Base-by-base conservation (phyloP, 2,888 invertebrate genomes). In the Leptopilina syphax region DNA sequence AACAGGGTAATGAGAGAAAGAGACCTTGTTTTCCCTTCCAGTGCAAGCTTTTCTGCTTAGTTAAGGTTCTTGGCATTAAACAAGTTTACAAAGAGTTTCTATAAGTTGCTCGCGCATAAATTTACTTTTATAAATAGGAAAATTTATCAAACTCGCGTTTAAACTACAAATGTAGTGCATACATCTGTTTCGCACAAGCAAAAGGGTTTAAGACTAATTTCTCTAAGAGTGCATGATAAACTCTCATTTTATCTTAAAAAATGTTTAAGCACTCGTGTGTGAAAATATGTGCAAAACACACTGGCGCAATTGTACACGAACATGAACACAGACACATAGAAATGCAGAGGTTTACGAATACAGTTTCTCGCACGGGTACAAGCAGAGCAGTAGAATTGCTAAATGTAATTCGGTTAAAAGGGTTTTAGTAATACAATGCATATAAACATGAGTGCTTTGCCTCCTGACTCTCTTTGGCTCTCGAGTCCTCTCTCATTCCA, bases 391-490 rank as follows among this genome's bases (percentile, higher is more conserved):
- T 89, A 85, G 91, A 91, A 91, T 91, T 89, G 88, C 91, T 90
- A 90, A 91, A 91, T 91, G 91, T 91, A 91, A 91, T 91, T 91
- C 90, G 89, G 91, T 91, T 91, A 90, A 91, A 91, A 91, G 91
- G 91, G 91, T 91, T 91, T 91, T 91, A 91, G 91, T 89, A 90
- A 91, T 91, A 91, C 90, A 91, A 91, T 91, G 91, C 91, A 91
- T 91, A 91, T 91, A 91, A 90, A 91, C 91, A 91, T 91, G 91
- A 91, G 91, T 88, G 85, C 84, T 86, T 86, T 85, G 85, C 83
- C 84, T 84, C 84, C 82, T 78, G 81, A 85, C 81, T 86, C 81
- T 79, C 79, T 83, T 83, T 80, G 82, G 82, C 81, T 67, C 78
- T 80, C 85, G 83, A 41, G 81, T 84, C 84, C 79, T 77, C 84